Percentiles rank a stretch among this genome's conserved stretches.
Conservation (phyloP, 1,140 invertebrate genomes). For the Dryas iulia region DNA sequence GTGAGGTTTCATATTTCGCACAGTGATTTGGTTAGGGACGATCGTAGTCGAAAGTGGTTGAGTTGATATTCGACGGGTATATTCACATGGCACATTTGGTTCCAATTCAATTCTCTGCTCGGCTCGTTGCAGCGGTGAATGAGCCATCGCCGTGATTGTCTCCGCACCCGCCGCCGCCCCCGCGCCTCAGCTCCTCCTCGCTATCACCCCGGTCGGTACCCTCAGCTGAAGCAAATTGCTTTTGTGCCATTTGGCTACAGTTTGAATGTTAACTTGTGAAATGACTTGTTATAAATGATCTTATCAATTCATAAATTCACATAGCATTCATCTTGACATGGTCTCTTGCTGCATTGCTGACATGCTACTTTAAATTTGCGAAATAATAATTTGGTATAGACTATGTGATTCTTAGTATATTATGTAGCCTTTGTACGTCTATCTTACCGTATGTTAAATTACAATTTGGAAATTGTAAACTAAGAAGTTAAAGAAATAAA, state of each 20-base stretch:
- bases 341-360: background rate
- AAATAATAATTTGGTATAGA: background rate
- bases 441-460: too few relatives aligned
- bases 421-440: too few relatives aligned
- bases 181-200: slow-evolving; percentile 3
- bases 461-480: too few relatives aligned
- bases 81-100: slow-evolving; percentile 73
- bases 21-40: slow-evolving; percentile 14
- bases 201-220: slow-evolving; percentile 12
- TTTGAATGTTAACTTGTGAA: slow-evolving; percentile 15
- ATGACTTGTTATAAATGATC: slow-evolving; percentile 2
- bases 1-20: slow-evolving; percentile 10
- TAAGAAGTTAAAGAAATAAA: too few relatives aligned
- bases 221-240: slow-evolving; percentile 20
- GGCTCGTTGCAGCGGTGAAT: slow-evolving; percentile 73
- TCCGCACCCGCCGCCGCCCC: slow-evolving; percentile 30
- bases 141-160: slow-evolving; percentile 74
- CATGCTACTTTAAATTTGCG: too few relatives aligned
- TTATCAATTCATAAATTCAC: background rate
- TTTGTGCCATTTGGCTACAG: slow-evolving; percentile 16
- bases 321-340: background rate
- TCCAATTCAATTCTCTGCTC: slow-evolving; percentile 76
- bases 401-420: too few relatives aligned
- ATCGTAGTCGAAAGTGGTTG: slow-evolving; percentile 12
- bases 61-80: slow-evolving; percentile 56